Conservation (phyloP, 2,797 vertebrate genomes). For the Sciurus vulgaris region DNA sequence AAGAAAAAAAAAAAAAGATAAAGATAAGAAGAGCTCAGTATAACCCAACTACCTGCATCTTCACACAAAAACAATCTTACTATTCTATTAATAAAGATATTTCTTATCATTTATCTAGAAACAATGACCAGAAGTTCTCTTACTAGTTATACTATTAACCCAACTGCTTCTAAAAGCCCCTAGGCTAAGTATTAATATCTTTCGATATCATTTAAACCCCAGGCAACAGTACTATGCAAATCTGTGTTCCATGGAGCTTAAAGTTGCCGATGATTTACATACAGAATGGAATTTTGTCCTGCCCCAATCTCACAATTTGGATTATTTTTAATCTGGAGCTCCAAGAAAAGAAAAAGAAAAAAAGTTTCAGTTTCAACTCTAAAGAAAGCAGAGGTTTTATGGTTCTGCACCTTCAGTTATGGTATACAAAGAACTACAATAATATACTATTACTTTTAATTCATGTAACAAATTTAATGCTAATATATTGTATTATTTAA, state of each 20-base stretch:
- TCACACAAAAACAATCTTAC: slow-evolving; percentile 47
- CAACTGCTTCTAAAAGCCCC: not conserved
- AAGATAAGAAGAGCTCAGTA: slow-evolving; percentile 45
- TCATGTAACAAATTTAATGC: not conserved
- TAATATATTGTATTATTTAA: slow-evolving; percentile 14
- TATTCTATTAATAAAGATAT: slow-evolving; percentile 24
- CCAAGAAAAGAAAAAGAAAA: not conserved
- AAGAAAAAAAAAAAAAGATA: not conserved
- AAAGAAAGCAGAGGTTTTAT: slow-evolving; percentile 60
- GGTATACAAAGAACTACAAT: not conserved
- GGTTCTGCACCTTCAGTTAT: not conserved
- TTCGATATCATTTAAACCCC: slow-evolving; percentile 18
- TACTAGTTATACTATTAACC: not conserved
- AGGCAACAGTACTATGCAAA: slow-evolving; percentile 34
- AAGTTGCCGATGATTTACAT: slow-evolving; percentile 44
- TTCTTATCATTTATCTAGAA: not conserved
- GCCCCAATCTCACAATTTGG: slow-evolving; percentile 19
- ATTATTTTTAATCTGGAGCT: slow-evolving; percentile 70
- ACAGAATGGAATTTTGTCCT: slow-evolving; percentile 52
- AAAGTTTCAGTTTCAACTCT: slow-evolving; percentile 69
- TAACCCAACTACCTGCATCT: not conserved
- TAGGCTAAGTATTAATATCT: not conserved
- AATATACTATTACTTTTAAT: slow-evolving; percentile 2
- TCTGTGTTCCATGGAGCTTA: not conserved
- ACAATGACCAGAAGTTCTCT: not conserved